A percentile compares a stretch with the other conserved stretches of the same genome.
These are phyloP conservation scores for Larimichthys polyactis DNA, from an alignment of 2,113 vertebrate genomes.

Conservation along the genomic window DNA sequence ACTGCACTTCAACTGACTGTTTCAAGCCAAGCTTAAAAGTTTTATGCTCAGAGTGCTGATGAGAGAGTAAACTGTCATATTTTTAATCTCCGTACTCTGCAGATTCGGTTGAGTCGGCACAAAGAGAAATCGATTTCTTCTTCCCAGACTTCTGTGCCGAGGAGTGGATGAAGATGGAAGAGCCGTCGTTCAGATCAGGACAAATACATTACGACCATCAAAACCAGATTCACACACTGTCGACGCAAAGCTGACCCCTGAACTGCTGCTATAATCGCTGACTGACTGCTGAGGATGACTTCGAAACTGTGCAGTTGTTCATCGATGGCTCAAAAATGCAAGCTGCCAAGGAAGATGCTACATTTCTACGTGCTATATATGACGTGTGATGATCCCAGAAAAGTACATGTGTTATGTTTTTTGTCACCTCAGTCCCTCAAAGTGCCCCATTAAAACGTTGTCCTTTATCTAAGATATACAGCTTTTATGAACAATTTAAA, in stretches of 20 bases:
- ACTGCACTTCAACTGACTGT: not conserved
- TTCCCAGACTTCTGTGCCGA: constrained; percentile 89
- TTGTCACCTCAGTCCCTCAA: not conserved
- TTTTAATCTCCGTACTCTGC: constrained; percentile 20
- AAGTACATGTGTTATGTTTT: not conserved
- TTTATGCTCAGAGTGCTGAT: too few relatives aligned
- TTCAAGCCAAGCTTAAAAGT: not conserved
- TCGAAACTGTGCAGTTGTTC: not conserved
- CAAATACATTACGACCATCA: constrained; percentile 72
- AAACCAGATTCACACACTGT: constrained; percentile 79
- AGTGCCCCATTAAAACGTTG: not conserved
- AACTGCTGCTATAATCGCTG: not conserved
- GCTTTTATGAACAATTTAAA: constrained; percentile 1
- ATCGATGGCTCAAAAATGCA: not conserved
- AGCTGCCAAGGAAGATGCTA: not conserved
- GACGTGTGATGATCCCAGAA: not conserved
- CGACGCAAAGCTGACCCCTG: constrained; percentile 58
- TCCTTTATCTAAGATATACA: not conserved
- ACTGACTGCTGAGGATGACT: not conserved
- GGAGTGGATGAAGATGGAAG: constrained; percentile 89
- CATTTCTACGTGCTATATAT: not conserved
- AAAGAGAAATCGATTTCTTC: constrained; percentile 92
- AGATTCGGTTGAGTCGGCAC: constrained; percentile 92
- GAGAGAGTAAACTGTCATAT: not conserved
- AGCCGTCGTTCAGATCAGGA: constrained; percentile 83